Evolutionary conservation across 2,888 invertebrate genomes (phyloP).

Genomic region (Spisula solida): DNA sequence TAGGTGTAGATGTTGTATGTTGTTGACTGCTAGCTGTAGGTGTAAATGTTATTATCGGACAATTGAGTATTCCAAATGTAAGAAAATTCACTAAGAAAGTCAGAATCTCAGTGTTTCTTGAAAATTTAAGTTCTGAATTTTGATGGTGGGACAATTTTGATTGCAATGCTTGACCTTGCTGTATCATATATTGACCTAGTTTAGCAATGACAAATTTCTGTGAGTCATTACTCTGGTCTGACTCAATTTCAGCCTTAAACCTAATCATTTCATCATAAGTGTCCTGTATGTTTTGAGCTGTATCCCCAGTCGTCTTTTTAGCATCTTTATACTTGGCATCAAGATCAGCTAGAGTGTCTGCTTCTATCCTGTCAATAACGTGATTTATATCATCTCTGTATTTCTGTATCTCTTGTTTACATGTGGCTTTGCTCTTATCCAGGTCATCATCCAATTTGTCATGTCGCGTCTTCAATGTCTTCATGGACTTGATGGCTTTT

Average conservation of each 20-base stretch:
- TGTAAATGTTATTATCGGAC: background rate
- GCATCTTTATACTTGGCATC: background rate
- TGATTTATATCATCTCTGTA: background rate
- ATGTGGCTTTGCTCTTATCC: background rate
- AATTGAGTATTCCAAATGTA: background rate
- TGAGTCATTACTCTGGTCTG: background rate
- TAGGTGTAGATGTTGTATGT: background rate
- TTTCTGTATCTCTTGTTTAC: background rate
- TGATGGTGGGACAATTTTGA: background rate
- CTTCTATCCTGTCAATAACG: background rate
- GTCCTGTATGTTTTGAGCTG: background rate
- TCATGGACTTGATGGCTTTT: background rate
- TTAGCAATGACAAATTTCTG: background rate
- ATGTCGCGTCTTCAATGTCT: background rate
- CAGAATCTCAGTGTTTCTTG: background rate
- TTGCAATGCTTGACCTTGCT: background rate
- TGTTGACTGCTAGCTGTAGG: background rate
- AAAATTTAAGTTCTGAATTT: background rate
- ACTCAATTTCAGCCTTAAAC: background rate
- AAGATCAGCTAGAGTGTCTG: background rate
- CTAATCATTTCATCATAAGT: background rate
- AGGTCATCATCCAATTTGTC: background rate
- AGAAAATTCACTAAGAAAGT: no score
- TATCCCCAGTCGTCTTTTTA: background rate
- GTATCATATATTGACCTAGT: background rate